Base-by-base conservation (phyloP, 2,113 vertebrate genomes). In the Embiotoca jacksoni region DNA sequence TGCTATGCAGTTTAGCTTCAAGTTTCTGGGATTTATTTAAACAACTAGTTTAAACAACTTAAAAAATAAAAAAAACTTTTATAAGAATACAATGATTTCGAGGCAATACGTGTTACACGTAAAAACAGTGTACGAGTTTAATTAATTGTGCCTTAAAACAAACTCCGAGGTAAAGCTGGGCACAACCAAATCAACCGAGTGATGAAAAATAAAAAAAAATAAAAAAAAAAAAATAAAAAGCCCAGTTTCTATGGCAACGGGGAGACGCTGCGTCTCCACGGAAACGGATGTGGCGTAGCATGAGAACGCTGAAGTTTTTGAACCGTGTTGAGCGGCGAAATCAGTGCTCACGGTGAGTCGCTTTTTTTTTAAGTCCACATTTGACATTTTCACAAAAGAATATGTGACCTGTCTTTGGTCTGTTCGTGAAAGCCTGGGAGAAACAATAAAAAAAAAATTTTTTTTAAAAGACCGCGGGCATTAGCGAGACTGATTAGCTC, bases 241-340 rank as follows among this genome's bases (percentile, higher is more conserved):
- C 8, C 10, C 7, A 1, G 78, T 93, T 80, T 36, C 92, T 14
- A 87, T 89, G 79, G 71, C 81, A 88, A 89, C 83, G 11, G 2
- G 3, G 39, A 37, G 75, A 83, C 82, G 62, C 78, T 44, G 30
- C n/a, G 41, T 57, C 39, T 1, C 37, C 23, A 5, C 65, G 76
- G 83, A 88, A 89, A 88, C 87, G 93, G 94, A 95, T 66, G 80
- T 94, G 84, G 36, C 92, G 92, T 84, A 47, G 1, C 7, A 46
- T 14, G 47, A 52, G 57, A 66, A 75, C 64, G 58, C 58, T 30
- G 47, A 83, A 84, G 87, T 91, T 91, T 23, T 94, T 92, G 81
- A 94, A 95, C 71, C 30, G 32, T 70, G 89, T 87, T 82, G 59
- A 90, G 90, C 89, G 80, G 89, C 31, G 50, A 67, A 72, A 49